Evolutionary conservation across 2,797 vertebrate genomes (phyloP).

Genomic region (Hapalemur alaotrensis): DNA sequence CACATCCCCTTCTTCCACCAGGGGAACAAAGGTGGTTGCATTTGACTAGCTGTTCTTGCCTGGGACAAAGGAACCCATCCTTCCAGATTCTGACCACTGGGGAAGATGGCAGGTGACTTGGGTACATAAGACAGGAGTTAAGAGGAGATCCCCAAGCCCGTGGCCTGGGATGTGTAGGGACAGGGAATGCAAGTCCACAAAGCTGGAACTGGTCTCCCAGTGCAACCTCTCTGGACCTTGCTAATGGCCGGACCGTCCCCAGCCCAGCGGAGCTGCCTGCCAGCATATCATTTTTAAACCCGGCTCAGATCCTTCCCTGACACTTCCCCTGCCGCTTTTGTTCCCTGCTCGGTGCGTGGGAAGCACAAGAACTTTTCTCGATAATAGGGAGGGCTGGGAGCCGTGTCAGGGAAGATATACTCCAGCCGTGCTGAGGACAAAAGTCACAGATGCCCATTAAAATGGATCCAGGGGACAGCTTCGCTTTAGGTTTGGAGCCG

Average conservation of each 20-base stretch:
- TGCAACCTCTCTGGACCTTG: not conserved
- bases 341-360: not conserved
- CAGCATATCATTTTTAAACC: slow-evolving; percentile 54
- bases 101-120: not conserved
- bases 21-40: slow-evolving; percentile 36
- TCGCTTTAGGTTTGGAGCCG: not conserved
- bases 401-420: slow-evolving; percentile 71
- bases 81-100: not conserved
- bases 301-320: slow-evolving; percentile 63
- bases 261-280: slow-evolving; percentile 54
- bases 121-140: not conserved
- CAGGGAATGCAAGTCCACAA: fast-evolving
- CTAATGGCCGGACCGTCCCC: not conserved
- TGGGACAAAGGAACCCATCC: slow-evolving; percentile 57
- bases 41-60: not conserved
- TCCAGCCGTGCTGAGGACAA: slow-evolving; percentile 48
- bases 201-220: not conserved
- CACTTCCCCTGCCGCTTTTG: slow-evolving; percentile 69
- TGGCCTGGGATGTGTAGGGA: fast-evolving
- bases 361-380: slow-evolving; percentile 72
- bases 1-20: not conserved
- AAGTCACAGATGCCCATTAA: slow-evolving; percentile 57
- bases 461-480: not conserved
- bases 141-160: not conserved
- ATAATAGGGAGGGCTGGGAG: slow-evolving; percentile 77